Evolutionary conservation across 2,797 vertebrate genomes (phyloP).

Genomic region (Rhinatrema bivittatum): DNA sequence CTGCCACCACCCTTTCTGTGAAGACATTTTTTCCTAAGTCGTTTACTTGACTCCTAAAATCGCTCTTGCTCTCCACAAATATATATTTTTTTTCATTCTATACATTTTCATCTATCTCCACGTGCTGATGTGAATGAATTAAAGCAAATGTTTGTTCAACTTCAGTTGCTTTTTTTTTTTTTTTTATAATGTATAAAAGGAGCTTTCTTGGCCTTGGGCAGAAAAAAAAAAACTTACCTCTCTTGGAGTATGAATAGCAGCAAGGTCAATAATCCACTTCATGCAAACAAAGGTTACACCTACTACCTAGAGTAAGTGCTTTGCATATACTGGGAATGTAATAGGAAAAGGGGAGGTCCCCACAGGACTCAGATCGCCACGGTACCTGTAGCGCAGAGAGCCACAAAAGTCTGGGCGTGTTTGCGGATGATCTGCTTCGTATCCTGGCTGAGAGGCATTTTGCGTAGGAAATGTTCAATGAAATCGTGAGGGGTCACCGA

Average conservation of each 20-base stretch:
- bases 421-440: slow-evolving; percentile 93
- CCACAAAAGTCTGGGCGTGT: slow-evolving; percentile 95
- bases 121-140: no score
- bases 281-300: slow-evolving; percentile 36
- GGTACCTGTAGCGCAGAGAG: slow-evolving; percentile 95
- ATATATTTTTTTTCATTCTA: no score
- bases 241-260: slow-evolving; percentile 10
- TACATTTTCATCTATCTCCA: no score
- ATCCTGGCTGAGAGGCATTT: slow-evolving; percentile 82
- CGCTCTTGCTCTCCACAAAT: no score
- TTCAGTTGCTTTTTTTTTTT: no score
- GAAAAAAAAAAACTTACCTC: slow-evolving; percentile 55
- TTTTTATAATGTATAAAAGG: no score
- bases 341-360: not conserved
- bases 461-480: slow-evolving; percentile 96
- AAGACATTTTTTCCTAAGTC: no score
- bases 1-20: no score
- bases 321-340: slow-evolving; percentile 18
- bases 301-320: slow-evolving; percentile 27
- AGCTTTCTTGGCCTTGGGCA: no score
- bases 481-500: slow-evolving; percentile 94
- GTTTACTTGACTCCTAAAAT: no score
- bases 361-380: not conserved
- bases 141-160: no score
- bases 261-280: slow-evolving; percentile 38